These are phyloP conservation scores for Lophotriccus pileatus DNA, from an alignment of 2,797 vertebrate genomes.

Conservation along the genomic window DNA sequence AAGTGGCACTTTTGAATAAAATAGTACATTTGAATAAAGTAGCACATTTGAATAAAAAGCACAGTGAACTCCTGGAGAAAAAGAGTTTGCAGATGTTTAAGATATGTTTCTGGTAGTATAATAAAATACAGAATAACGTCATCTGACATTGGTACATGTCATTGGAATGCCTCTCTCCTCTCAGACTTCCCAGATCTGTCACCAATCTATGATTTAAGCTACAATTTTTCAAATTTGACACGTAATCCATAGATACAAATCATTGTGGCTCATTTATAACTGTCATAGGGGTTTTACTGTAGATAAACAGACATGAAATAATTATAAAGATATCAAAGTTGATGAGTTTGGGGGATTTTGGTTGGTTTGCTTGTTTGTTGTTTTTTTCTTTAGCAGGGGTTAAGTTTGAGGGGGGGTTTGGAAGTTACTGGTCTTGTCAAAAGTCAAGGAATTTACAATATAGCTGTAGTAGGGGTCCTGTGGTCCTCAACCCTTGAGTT, in stretches of 20 bases:
- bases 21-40: background rate
- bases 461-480: background rate
- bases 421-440: background rate
- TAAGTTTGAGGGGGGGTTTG: background rate
- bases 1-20: background rate
- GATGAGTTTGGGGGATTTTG: background rate
- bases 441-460: background rate
- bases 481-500: background rate
- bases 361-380: background rate
- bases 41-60: background rate
- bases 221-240: conserved; percentile 60
- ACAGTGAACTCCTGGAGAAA: background rate
- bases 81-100: background rate
- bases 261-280: background rate
- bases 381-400: background rate
- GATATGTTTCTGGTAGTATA: background rate
- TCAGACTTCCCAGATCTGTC: conserved; percentile 30
- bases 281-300: background rate
- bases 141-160: background rate
- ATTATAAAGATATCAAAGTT: conserved; percentile 29
- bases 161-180: background rate
- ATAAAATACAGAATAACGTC: background rate
- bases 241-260: conserved; percentile 73
- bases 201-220: conserved; percentile 59
- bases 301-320: conserved; percentile 62